phyloP scores from a whole-genome alignment of 2,888 invertebrate genomes.

The Cephonodes hylas region DNA sequence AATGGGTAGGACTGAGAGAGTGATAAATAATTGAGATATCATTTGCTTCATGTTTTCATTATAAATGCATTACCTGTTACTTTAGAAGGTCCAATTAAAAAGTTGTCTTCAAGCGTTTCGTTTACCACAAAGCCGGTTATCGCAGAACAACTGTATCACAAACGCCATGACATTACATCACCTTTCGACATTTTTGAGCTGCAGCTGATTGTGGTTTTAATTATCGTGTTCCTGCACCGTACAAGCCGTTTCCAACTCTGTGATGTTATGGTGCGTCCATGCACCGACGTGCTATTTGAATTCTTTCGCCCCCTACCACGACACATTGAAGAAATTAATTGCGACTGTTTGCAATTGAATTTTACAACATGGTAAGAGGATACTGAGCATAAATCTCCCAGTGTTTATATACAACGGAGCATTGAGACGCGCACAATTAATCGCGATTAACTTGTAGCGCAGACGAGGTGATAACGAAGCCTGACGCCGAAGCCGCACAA shows the following conservation, averaged over 20 bases:
- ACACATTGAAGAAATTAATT: not conserved
- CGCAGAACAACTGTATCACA: not conserved
- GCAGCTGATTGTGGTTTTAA: not conserved
- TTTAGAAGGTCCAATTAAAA: conserved; percentile 32
- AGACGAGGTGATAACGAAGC: conserved; percentile 46
- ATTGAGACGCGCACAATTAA: conserved; percentile 45
- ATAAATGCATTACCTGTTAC: conserved; percentile 29
- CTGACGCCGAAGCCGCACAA: conserved; percentile 29
- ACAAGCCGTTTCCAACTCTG: not conserved
- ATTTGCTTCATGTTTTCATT: conserved; percentile 3
- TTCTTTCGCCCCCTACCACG: conserved; percentile 9
- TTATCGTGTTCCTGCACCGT: not conserved
- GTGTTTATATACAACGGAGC: conserved; percentile 30
- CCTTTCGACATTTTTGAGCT: conserved; percentile 4
- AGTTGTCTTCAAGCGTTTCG: conserved; percentile 12
- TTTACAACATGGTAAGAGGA: conserved; percentile 19
- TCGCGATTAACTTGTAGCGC: conserved; percentile 44
- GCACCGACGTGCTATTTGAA: not conserved
- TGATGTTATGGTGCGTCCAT: not conserved
- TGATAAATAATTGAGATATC: not conserved
- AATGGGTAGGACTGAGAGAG: not conserved
- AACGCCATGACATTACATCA: not conserved
- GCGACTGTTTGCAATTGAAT: conserved; percentile 10
- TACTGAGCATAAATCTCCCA: conserved; percentile 35
- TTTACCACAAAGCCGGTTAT: conserved; percentile 6